A percentile compares a stretch with the other conserved stretches of the same genome.
phyloP scores from a whole-genome alignment of 2,113 vertebrate genomes.

The Promerops cafer region DNA sequence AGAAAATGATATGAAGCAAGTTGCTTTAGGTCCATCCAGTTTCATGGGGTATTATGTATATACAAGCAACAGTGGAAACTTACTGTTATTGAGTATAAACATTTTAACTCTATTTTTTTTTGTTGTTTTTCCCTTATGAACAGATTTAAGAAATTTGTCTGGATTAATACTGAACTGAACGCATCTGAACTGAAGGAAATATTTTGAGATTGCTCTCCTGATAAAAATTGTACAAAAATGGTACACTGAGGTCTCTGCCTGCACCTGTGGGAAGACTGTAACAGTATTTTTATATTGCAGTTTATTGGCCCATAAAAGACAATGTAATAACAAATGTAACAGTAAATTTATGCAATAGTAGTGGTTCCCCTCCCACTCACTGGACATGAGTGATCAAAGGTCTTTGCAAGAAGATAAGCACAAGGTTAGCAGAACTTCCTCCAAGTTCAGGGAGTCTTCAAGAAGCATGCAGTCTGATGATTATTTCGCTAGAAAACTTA shows the following conservation, averaged over 20 bases:
- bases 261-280: not conserved
- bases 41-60: not conserved
- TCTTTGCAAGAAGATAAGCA: slow-evolving; percentile 78
- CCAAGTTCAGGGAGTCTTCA: slow-evolving; percentile 77
- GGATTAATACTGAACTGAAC: not conserved
- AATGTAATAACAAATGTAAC: slow-evolving; percentile 67
- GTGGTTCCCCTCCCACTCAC: slow-evolving; percentile 16
- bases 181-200: not conserved
- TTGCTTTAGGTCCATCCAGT: not conserved
- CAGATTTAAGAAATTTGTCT: slow-evolving; percentile 41
- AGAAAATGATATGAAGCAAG: not conserved
- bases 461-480: slow-evolving; percentile 93
- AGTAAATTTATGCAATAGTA: slow-evolving; percentile 57
- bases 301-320: slow-evolving; percentile 27
- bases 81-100: not conserved
- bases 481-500: slow-evolving; percentile 89
- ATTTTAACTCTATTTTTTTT: not conserved
- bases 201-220: not conserved
- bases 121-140: not conserved
- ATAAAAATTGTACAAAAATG: not conserved
- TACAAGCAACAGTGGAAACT: not conserved
- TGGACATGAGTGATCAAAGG: slow-evolving; percentile 85
- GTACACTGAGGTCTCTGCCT: not conserved
- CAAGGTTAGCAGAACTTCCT: slow-evolving; percentile 75
- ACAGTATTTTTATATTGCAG: not conserved